Percentiles rank a stretch among this genome's conserved stretches.
These are phyloP conservation scores for Poeciliopsis infans DNA, from an alignment of 2,797 vertebrate genomes.

Conservation along the genomic window DNA sequence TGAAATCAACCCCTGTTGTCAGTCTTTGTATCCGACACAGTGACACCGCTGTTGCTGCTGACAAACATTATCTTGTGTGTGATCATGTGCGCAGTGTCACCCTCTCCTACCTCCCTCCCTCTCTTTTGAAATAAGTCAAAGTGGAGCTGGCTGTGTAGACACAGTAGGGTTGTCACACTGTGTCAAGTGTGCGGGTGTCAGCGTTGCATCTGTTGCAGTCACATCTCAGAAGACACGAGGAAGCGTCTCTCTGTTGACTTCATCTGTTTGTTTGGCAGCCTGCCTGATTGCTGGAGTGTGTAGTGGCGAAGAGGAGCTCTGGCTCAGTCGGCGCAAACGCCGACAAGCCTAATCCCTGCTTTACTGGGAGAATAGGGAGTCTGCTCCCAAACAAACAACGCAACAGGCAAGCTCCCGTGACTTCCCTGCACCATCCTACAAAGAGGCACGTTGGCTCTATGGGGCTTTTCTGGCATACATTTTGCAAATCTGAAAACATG, in stretches of 20 bases:
- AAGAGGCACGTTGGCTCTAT: conserved; percentile 31
- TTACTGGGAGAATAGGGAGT: conserved; percentile 27
- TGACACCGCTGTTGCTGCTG: conserved; percentile 74
- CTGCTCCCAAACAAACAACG: conserved; percentile 56
- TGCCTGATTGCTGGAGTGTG: conserved; percentile 80
- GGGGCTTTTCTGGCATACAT: conserved; percentile 36
- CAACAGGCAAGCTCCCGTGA: conserved; percentile 29
- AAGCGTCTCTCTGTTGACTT: conserved; percentile 82
- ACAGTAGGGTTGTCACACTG: conserved; percentile 74
- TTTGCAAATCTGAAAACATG: conserved; percentile 11
- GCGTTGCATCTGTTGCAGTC: conserved; percentile 80
- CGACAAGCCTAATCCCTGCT: conserved; percentile 66
- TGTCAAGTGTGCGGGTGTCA: conserved; percentile 77
- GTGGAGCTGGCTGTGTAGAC: conserved; percentile 70
- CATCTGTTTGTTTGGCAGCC: conserved; percentile 83
- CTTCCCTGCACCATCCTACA: conserved; percentile 23
- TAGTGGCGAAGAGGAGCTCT: conserved; percentile 55
- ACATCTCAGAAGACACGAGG: conserved; percentile 77
- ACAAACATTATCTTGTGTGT: conserved; percentile 84
- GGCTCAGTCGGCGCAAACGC: conserved; percentile 52
- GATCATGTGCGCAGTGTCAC: conserved; percentile 78
- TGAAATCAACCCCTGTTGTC: conserved; percentile 75
- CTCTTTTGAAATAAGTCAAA: conserved; percentile 67
- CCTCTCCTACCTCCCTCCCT: not conserved
- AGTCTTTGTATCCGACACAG: conserved; percentile 65